Evolutionary conservation across 2,113 vertebrate genomes (phyloP).

Genomic region (Zapus hudsonius): DNA sequence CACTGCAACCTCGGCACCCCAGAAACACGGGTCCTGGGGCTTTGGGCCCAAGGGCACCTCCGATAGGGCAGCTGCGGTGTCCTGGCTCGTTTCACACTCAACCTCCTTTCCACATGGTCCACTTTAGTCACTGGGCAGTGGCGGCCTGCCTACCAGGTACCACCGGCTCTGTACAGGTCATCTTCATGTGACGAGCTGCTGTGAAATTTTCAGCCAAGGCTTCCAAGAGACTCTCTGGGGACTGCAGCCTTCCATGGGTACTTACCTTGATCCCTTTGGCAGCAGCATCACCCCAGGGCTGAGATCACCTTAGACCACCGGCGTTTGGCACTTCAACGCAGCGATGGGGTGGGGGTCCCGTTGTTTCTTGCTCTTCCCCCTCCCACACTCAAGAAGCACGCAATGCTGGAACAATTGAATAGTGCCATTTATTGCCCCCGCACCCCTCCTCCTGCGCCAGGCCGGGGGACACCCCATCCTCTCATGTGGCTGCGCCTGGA

Average conservation of each 20-base stretch:
- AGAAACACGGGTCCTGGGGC: no score
- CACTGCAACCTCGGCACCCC: background rate
- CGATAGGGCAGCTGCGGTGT: background rate
- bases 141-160: background rate
- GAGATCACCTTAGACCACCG: no score
- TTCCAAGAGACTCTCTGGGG: background rate
- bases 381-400: conserved; percentile 60
- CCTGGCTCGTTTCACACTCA: no score
- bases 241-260: background rate
- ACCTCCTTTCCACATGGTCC: no score
- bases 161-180: background rate
- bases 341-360: no score
- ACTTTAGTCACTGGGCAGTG: background rate
- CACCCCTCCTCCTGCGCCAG: conserved; percentile 53
- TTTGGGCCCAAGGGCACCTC: background rate
- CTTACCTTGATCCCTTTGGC: background rate
- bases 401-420: conserved; percentile 25
- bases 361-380: background rate
- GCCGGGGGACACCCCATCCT: background rate
- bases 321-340: background rate
- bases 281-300: no score
- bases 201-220: background rate
- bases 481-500: background rate
- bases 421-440: conserved; percentile 74
- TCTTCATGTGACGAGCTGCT: no score